phyloP scores from a whole-genome alignment of 2,888 invertebrate species.

The Thereva nobilitata region DNA sequence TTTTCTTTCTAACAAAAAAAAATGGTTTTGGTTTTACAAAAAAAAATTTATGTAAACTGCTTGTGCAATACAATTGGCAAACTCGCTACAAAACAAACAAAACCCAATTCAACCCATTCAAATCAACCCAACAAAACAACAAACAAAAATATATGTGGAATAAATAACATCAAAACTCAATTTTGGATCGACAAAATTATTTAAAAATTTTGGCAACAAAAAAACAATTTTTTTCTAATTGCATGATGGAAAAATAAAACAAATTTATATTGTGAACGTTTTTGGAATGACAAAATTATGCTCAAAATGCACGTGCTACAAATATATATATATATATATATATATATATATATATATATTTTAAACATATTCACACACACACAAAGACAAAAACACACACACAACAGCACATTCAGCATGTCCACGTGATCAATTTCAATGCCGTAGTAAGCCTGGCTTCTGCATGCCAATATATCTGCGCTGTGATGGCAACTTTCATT shows the following conservation, averaged over 20 bases:
- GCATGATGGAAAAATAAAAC: slow-evolving; percentile 9
- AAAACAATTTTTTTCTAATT: slow-evolving; percentile 12
- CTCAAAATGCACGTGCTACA: too few species aligned
- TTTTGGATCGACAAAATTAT: slow-evolving; percentile 16
- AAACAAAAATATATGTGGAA: not conserved
- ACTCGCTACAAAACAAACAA: not conserved
- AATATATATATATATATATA: slow-evolving; percentile 8
- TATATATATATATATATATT: slow-evolving; percentile 14
- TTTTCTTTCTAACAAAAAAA: too few species aligned
- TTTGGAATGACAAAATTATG: too few species aligned
- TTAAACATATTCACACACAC: slow-evolving; percentile 7
- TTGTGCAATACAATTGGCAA: too few species aligned
- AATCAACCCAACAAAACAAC: slow-evolving; percentile 2
- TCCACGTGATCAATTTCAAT: slow-evolving; percentile 62
- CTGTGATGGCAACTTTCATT: slow-evolving; percentile 65
- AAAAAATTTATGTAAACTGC: too few species aligned
- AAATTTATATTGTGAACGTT: slow-evolving; percentile 1
- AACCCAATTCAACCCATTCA: slow-evolving; percentile 3
- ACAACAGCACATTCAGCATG: slow-evolving; percentile 53
- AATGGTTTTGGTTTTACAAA: too few species aligned
- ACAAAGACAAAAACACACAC: not conserved
- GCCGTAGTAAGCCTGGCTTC: slow-evolving; percentile 61
- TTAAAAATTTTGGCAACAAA: not conserved
- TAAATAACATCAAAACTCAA: slow-evolving; percentile 1
- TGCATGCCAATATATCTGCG: slow-evolving; percentile 61